Evolutionary conservation across 2,797 vertebrate genomes (phyloP), one percentile per base, ranked within the genome.

Genomic region (Eupleurogrammus muticus): DNA sequence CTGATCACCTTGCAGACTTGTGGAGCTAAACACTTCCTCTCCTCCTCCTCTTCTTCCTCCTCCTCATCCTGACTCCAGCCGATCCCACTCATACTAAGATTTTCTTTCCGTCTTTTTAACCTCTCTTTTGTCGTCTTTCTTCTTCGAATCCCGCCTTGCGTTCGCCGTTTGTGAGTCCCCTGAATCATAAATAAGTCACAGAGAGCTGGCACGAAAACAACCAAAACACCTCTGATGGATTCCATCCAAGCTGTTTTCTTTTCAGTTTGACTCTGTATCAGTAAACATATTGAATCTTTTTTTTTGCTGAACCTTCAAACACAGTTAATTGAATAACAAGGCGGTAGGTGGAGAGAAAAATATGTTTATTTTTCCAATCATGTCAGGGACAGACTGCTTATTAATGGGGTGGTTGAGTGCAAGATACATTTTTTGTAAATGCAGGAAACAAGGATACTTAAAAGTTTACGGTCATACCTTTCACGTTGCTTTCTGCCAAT

Each of bases 101-200:
- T 77, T 71, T 57, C 74, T 42, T 36, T 36, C n/a, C n/a, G n/a
- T 36, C 28, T 59, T 28, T 32, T 73, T 68, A 63, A 75, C 78
- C 73, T 76, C 36, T 81, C 57, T 75, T 77, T 82, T 82, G 55
- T 76, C 79, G 51, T 64, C 21, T 38, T 36, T 20, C 19, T 44
- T 62, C 69, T 47, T 70, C 68, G 34, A 47, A 49, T 9, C 55
- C 50, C 50, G 35, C 20, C 61, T 38, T 58, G 56, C 47, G 60
- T 79, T 73, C 70, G 79, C 81, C 54, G 60, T 49, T 70, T 6
- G 70, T 28, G 36, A 73, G 52, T 81, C 79, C 71, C 70, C 55
- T 6, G 59, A 79, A 86, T 92, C 83, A 90, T 92, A 62, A 91
- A 91, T 92, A 90, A 93, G 73, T 91, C 76, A 86, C 70, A 72